These are phyloP conservation scores for Drosophila pectinifera DNA, from an alignment of 1,140 invertebrate genomes.

Conservation along the genomic window DNA sequence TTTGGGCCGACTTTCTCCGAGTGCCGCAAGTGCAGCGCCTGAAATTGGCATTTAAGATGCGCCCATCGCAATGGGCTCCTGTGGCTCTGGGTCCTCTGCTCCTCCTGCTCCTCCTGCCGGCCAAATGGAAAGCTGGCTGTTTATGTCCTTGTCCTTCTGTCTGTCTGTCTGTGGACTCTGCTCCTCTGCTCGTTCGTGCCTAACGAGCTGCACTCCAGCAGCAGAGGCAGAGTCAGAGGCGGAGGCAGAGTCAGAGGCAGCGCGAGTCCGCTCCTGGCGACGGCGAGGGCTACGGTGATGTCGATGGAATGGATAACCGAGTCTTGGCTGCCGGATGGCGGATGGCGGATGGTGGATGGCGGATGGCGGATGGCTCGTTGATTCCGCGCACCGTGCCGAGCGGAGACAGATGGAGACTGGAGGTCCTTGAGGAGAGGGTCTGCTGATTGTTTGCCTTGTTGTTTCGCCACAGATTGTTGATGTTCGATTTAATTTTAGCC, in stretches of 20 bases:
- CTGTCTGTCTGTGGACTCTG: slow-evolving; percentile 44
- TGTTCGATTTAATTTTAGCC: slow-evolving; percentile 82
- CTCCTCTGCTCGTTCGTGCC: slow-evolving; percentile 77
- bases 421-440: background rate
- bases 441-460: slow-evolving; percentile 44
- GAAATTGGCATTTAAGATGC: slow-evolving; percentile 71
- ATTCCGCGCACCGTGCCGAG: slow-evolving; percentile 50
- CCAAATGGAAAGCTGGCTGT: slow-evolving; percentile 49
- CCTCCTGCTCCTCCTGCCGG: slow-evolving; percentile 12
- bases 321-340: slow-evolving; percentile 26
- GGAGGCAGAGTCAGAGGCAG: background rate
- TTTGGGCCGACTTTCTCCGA: slow-evolving; percentile 20
- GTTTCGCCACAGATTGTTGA: slow-evolving; percentile 75
- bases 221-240: no score
- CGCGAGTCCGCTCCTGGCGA: slow-evolving; percentile 51
- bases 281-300: slow-evolving; percentile 23
- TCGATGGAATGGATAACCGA: slow-evolving; percentile 72
- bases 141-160: slow-evolving; percentile 65
- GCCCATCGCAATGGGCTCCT: slow-evolving; percentile 14
- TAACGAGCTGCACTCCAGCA: slow-evolving; percentile 76
- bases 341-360: slow-evolving; percentile 57
- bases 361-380: slow-evolving; percentile 71
- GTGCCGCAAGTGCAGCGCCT: slow-evolving; percentile 59
- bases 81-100: slow-evolving; percentile 1
- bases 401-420: slow-evolving; percentile 14